Evolutionary conservation across 1,140 invertebrate genomes (phyloP).

Genomic region (Cephus cinctus): DNA sequence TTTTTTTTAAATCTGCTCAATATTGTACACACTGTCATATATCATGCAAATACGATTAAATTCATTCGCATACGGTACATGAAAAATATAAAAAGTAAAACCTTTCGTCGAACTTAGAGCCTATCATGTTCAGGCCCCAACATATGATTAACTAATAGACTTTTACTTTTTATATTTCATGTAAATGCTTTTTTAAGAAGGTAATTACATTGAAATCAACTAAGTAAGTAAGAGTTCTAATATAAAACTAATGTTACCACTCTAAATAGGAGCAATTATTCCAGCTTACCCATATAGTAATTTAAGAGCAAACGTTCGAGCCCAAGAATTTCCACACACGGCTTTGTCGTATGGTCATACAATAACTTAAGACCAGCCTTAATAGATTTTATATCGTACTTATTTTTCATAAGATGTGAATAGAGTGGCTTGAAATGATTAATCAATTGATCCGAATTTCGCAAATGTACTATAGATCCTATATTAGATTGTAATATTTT

Average conservation of each 20-base stretch:
- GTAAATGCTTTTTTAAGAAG: too few relatives aligned
- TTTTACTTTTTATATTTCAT: too few relatives aligned
- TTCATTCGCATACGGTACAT: too few relatives aligned
- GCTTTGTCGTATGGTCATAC: constrained; percentile 37
- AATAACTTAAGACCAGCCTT: constrained; percentile 42
- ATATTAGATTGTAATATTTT: constrained; percentile 46
- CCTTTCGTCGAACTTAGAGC: too few relatives aligned
- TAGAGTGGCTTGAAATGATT: constrained; percentile 42
- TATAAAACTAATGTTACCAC: constrained; percentile 7
- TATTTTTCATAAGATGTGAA: constrained; percentile 38
- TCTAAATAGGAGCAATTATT: constrained; percentile 20
- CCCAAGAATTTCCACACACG: constrained; percentile 52
- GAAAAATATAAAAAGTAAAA: too few relatives aligned
- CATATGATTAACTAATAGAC: constrained; percentile 3
- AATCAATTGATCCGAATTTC: constrained; percentile 39
- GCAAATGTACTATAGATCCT: constrained; percentile 39
- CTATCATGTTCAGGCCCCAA: too few relatives aligned
- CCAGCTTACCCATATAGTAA: constrained; percentile 51
- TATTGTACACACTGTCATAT: too few relatives aligned
- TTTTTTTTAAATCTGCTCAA: too few relatives aligned
- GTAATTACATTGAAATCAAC: too few relatives aligned
- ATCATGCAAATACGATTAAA: too few relatives aligned
- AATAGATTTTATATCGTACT: constrained; percentile 49
- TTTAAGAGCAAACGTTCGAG: constrained; percentile 50
- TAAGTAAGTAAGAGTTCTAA: background rate